These are phyloP conservation scores for Sebastes alutus DNA, from an alignment of 2,797 vertebrate species.

Conservation along the genomic window DNA sequence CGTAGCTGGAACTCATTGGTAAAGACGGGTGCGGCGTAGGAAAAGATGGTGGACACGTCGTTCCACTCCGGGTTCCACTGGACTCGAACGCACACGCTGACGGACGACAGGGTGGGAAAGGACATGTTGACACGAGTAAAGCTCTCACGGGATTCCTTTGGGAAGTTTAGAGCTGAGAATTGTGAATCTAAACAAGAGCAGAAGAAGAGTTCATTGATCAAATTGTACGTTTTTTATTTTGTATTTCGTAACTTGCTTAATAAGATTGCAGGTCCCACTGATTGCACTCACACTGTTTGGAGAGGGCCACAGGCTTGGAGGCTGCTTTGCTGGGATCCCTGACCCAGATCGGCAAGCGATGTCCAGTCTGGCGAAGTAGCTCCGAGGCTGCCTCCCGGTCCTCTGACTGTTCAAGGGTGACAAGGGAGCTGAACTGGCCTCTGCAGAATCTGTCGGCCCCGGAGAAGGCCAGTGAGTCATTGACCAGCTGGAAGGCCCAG, in stretches of 20 bases:
- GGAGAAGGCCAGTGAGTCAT: constrained; percentile 80
- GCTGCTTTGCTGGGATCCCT: constrained; percentile 49
- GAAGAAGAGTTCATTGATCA: neutral
- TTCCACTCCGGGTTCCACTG: constrained; percentile 84
- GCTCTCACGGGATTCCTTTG: constrained; percentile 80
- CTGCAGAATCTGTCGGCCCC: constrained; percentile 85
- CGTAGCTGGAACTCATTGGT: constrained; percentile 92
- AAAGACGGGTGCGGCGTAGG: constrained; percentile 84
- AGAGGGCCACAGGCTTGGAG: constrained; percentile 39
- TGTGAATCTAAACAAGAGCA: constrained; percentile 37
- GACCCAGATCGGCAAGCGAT: constrained; percentile 82
- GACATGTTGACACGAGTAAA: constrained; percentile 79
- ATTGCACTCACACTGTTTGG: constrained; percentile 75
- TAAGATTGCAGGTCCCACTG: neutral
- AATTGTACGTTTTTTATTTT: neutral
- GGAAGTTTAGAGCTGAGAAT: constrained; percentile 81
- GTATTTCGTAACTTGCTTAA: neutral
- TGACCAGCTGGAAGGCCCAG: constrained; percentile 81
- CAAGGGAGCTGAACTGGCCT: constrained; percentile 83
- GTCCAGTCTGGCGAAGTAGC: constrained; percentile 64
- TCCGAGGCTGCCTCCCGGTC: constrained; percentile 57
- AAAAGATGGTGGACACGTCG: constrained; percentile 86
- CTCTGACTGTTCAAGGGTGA: constrained; percentile 36
- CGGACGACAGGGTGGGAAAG: constrained; percentile 80
- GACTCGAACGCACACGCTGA: constrained; percentile 86